Evolutionary conservation across 2,888 invertebrate genomes (phyloP), one percentile per base, ranked within the genome.

Genomic region (Melinopterus prodromus): DNA sequence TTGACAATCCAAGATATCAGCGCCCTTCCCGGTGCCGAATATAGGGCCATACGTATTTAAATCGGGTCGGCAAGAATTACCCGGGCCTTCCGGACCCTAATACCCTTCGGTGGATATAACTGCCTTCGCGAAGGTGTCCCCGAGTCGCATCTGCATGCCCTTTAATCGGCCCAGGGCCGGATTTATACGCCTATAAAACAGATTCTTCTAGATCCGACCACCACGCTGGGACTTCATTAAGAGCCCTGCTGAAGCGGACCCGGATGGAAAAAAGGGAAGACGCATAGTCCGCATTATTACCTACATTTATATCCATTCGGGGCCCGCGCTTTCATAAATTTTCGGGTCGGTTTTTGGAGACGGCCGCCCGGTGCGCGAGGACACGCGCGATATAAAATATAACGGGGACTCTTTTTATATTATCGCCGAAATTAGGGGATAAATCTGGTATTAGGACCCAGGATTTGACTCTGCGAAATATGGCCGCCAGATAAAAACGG

Each of bases 211-310:
- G 74, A 74, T 74, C 86, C 86, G 86, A 86, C 86, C 53, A 53
- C 53, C 53, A 53, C 7, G 53, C 53, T 85, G 87, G 87, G 87
- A 88, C 88, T 89, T 89, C 88, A 89, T 88, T 89, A 89, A 87
- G 87, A 86, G 84, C 84, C 71, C 74, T 53, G 53, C 74, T 36
- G 74, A 14, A n/a, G 74, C 9, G 74, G 74, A 74, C 74, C 36
- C 26, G 74, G 37, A 74, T 36, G 74, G 74, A 74, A 37, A 74
- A 74, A 74, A 53, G 83, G 86, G 84, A 87, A 88, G 88, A 88
- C 86, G 87, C 88, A 88, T 88, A 86, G 87, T 86, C 87, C 87
- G 83, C 87, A 86, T 88, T 88, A 88, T 88, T 88, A 87, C 87
- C 87, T 84, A 86, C 88, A 87, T 88, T 88, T 88, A 87, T 88